Evolutionary conservation across 2,113 vertebrate species (phyloP).

Genomic region (Diadophis punctatus): DNA sequence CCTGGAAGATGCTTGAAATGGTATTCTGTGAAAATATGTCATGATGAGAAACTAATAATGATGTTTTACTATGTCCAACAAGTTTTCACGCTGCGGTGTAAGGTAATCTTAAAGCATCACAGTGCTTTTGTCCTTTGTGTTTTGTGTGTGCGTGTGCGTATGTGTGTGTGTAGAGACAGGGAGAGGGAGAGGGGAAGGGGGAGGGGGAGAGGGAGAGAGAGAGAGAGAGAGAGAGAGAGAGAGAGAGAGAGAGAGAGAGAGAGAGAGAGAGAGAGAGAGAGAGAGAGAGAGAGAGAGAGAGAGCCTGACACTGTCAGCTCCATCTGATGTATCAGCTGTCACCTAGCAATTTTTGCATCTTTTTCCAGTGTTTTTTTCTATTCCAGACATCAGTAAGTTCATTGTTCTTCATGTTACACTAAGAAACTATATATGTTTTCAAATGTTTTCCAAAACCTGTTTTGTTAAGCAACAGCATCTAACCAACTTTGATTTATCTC

Average conservation of each 20-base stretch:
- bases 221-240: too few species aligned
- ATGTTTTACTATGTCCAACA: not conserved
- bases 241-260: too few species aligned
- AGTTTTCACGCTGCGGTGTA: not conserved
- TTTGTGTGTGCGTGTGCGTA: too few species aligned
- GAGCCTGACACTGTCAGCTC: not conserved
- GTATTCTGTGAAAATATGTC: not conserved
- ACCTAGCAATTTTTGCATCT: not conserved
- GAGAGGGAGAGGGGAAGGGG: too few species aligned
- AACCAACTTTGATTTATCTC: not conserved
- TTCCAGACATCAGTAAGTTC: not conserved
- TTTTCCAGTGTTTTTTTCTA: not conserved
- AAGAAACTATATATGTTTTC: not conserved
- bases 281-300: not conserved
- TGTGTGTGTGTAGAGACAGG: too few species aligned
- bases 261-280: too few species aligned
- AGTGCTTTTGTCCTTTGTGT: not conserved
- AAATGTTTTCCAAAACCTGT: not conserved
- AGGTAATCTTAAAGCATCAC: not conserved
- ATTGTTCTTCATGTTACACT: not conserved
- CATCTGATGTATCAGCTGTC: not conserved
- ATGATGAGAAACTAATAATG: not conserved
- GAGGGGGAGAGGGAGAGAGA: too few species aligned
- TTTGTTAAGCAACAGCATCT: not conserved
- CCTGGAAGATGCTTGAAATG: not conserved